Evolutionary conservation across 2,888 invertebrate genomes (phyloP).

Genomic region (Campoplex nolae): DNA sequence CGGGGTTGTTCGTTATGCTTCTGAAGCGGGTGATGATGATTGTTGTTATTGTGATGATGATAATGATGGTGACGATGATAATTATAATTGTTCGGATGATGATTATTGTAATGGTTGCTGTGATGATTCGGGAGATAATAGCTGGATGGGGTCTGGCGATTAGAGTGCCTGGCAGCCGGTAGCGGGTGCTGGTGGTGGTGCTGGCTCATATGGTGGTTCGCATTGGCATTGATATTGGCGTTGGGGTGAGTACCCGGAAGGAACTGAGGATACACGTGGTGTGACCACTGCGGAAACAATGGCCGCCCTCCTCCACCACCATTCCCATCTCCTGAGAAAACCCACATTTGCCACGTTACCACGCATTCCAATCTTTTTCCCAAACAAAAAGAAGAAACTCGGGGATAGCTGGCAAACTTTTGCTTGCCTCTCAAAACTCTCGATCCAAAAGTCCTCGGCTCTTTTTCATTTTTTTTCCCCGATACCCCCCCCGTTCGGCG

Average conservation of each 20-base stretch:
- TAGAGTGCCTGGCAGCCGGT: constrained; percentile 85
- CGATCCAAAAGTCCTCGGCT: not conserved
- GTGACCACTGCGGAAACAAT: constrained; percentile 97
- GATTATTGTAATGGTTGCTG: constrained; percentile 86
- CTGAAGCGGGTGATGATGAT: constrained; percentile 85
- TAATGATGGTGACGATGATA: constrained; percentile 87
- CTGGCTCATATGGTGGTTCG: constrained; percentile 85
- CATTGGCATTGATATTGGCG: constrained; percentile 86
- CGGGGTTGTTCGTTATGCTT: constrained; percentile 86
- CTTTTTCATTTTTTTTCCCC: not conserved
- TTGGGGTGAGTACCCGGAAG: constrained; percentile 95
- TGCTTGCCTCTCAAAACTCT: not conserved
- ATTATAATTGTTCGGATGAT: constrained; percentile 87
- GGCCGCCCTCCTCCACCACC: constrained; percentile 89
- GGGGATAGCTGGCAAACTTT: not conserved
- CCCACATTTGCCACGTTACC: constrained; percentile 81
- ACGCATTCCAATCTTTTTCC: constrained; percentile 67
- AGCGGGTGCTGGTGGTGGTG: constrained; percentile 85
- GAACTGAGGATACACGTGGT: constrained; percentile 97
- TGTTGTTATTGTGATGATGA: constrained; percentile 86
- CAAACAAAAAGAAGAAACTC: constrained; percentile 14
- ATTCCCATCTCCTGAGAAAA: constrained; percentile 83
- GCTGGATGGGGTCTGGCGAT: constrained; percentile 84
- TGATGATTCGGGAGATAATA: constrained; percentile 86
- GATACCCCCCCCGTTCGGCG: not conserved